Base-by-base conservation (phyloP, 37 sponge, comb jelly and placozoan genomes). In the Beroe forskalii region DNA sequence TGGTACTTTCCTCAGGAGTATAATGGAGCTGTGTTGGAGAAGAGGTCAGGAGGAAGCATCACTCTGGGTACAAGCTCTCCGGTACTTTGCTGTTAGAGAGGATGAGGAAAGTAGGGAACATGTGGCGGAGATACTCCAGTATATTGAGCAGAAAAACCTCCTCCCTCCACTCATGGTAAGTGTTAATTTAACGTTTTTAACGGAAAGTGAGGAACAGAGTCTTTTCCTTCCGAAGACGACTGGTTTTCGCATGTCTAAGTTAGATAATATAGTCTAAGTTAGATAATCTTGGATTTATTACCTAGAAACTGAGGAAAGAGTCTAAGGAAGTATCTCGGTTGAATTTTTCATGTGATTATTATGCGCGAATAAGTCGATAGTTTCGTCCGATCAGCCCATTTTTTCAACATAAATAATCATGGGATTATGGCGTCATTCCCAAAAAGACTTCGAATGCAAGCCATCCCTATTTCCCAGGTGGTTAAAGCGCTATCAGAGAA, bases 91-190 rank as follows among this genome's bases (percentile, higher is more conserved):
- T 27, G 86, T 44, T 1, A 32, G 55, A 30, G 86, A 80, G 25
- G 86, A 80, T 25, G 55, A 17, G 30, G 55, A 41, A 27, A 80
- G 86, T 80, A 17, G 86, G 40, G 86, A 43, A 25, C 86, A 80
- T 30, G 86, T 80, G 44, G 55, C 86, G 4, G 60, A 41, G 86
- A 80, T 80, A 8, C 55, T 80, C 33, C 62, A 89, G 41, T 92
- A 96, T 90, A 95, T 97, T 62, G 98, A 97, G 61, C 92, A 94
- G 89, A 89, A 93, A 55, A 94, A 96, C 89, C 94, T 97, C 36
- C 91, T 97, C 39, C 96, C 96, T 1, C 98, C 96, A 27, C 92
- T 97, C 28, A 93, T 97, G 93, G 96, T 96, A 28, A 91, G 76
- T 35, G 66, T 64, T 72, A 72, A 8, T 72, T 72, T 37, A 39